Evolutionary conservation across 2,113 vertebrate genomes (phyloP).

Genomic region (zebrafish (Danio rerio)): DNA sequence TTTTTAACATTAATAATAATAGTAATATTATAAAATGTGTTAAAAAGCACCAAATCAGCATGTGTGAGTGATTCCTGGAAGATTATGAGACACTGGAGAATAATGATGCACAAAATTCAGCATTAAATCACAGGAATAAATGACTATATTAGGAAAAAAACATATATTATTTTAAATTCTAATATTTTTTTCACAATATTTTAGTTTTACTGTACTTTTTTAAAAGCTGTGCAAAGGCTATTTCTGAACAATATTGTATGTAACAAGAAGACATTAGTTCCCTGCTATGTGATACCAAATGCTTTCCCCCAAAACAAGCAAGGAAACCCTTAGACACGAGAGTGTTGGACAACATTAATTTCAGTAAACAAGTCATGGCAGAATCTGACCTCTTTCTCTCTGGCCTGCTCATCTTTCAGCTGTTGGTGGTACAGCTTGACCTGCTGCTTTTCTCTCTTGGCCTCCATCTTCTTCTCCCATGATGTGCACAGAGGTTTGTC

Average conservation of each 20-base stretch:
- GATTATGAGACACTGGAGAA: background rate
- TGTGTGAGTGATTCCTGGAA: background rate
- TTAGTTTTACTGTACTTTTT: no score
- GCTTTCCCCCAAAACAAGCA: background rate
- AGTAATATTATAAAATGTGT: background rate
- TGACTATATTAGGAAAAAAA: no score
- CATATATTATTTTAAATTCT: no score
- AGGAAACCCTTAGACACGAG: background rate
- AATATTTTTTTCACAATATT: no score
- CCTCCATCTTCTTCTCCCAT: conserved; percentile 90
- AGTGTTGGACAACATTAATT: background rate
- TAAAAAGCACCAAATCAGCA: background rate
- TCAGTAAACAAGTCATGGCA: no score
- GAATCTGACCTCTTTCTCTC: conserved; percentile 78
- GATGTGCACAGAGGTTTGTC: conserved; percentile 85
- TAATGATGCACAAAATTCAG: no score
- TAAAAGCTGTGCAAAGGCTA: no score
- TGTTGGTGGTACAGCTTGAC: conserved; percentile 78
- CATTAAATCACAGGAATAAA: no score
- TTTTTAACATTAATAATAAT: background rate
- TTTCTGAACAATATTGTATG: no score
- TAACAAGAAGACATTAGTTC: no score
- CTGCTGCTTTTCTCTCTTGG: conserved; percentile 80
- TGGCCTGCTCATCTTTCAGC: conserved; percentile 82
- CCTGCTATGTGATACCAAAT: no score